Conservation (phyloP, 2,888 invertebrate genomes). For the Dicyrtomina minuta region DNA sequence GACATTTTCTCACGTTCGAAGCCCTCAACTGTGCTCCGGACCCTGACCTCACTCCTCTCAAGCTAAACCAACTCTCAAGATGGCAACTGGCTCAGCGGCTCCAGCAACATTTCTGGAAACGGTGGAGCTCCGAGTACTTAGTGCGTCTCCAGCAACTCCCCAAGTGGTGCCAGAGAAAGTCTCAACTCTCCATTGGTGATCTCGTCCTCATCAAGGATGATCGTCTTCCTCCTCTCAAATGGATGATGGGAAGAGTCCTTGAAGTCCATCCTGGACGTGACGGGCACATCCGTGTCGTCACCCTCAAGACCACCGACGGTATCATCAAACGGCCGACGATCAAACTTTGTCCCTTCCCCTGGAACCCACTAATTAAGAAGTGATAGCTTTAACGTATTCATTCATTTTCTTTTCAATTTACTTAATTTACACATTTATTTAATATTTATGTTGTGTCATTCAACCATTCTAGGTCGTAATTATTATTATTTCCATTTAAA, state of each 20-base stretch:
- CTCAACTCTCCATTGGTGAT: slow-evolving; percentile 48
- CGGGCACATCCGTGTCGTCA: slow-evolving; percentile 18
- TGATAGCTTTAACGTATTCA: no score
- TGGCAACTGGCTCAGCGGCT: slow-evolving; percentile 54
- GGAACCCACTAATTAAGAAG: no score
- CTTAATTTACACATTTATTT: no score
- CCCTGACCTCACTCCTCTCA: slow-evolving; percentile 48
- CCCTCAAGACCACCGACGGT: no score
- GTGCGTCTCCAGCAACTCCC: slow-evolving; percentile 52
- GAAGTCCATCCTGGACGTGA: no score
- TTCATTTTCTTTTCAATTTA: no score
- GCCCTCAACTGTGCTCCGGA: no score
- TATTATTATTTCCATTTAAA: no score
- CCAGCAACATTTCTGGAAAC: slow-evolving; percentile 49
- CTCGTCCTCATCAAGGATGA: slow-evolving; percentile 55
- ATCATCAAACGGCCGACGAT: no score
- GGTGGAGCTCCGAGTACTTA: slow-evolving; percentile 53
- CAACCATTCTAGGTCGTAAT: no score
- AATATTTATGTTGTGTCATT: no score
- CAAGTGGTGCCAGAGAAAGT: slow-evolving; percentile 48
- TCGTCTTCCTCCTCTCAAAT: slow-evolving; percentile 51
- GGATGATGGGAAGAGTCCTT: slow-evolving; percentile 53
- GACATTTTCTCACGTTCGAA: slow-evolving; percentile 54
- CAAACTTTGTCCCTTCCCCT: no score
- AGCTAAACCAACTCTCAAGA: slow-evolving; percentile 43